Conservation (phyloP, 2,888 invertebrate genomes). For the Apodemia zela region DNA sequence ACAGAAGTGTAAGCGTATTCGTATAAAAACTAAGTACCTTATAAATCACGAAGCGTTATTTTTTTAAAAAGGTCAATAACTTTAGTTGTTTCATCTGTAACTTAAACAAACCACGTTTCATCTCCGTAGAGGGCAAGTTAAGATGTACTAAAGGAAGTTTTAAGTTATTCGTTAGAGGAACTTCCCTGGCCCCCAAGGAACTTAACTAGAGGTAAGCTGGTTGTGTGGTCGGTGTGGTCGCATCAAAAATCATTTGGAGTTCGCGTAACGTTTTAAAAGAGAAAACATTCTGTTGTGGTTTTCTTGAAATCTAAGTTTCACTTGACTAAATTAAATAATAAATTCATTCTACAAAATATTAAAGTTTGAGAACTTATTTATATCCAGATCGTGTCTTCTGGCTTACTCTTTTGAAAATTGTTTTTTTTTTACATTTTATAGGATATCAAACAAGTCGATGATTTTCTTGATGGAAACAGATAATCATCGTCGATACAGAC, state of each 20-base stretch:
- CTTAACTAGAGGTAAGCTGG: constrained; percentile 36
- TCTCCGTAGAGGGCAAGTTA: constrained; percentile 30
- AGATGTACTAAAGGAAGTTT: constrained; percentile 37
- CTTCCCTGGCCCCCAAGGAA: constrained; percentile 23
- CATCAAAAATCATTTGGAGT: constrained; percentile 37
- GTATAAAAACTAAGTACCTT: too few species aligned
- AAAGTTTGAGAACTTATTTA: too few species aligned
- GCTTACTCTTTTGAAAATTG: too few species aligned
- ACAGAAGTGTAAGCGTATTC: too few species aligned
- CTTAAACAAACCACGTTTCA: constrained; percentile 32
- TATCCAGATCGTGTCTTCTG: too few species aligned
- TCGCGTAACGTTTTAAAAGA: constrained; percentile 20
- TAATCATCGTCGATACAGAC: too few species aligned
- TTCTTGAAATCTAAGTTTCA: neutral
- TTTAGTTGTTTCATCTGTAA: constrained; percentile 17
- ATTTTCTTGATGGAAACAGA: too few species aligned
- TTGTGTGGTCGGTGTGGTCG: constrained; percentile 31
- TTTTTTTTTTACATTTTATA: too few species aligned
- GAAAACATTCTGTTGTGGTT: constrained; percentile 19
- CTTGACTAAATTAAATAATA: neutral
- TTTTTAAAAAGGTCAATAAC: constrained; percentile 11
- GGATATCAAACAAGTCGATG: too few species aligned
- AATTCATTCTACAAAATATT: neutral
- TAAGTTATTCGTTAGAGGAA: constrained; percentile 46
- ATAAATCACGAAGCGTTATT: too few species aligned